phyloP scores from a whole-genome alignment of 2,797 vertebrate species.

The Astyanax mexicanus region DNA sequence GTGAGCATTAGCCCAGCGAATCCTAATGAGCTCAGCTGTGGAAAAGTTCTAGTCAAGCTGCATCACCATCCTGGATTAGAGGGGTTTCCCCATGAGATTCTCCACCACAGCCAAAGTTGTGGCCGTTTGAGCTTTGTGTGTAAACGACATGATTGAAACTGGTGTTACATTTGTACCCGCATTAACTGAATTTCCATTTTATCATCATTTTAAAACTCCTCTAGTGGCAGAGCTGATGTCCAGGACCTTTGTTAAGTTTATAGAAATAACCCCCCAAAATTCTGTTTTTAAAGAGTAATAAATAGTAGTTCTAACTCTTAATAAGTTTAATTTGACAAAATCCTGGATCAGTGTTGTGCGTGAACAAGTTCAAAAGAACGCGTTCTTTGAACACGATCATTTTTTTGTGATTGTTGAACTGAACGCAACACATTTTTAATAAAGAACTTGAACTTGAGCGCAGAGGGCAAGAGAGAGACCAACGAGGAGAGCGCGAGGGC shows the following conservation, averaged over 20 bases:
- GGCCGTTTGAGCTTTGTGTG: slow-evolving; percentile 33
- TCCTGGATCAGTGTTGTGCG: too few relatives aligned
- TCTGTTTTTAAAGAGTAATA: background rate
- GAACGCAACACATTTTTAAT: too few relatives aligned
- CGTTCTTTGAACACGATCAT: too few relatives aligned
- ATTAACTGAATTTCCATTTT: slow-evolving; percentile 3
- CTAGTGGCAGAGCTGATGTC: background rate
- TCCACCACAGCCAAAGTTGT: slow-evolving; percentile 12
- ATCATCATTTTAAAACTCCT: background rate
- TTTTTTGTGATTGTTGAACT: too few relatives aligned
- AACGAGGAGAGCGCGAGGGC: too few relatives aligned
- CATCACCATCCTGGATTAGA: slow-evolving; percentile 23
- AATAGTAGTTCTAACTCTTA: too few relatives aligned
- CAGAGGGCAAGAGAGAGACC: too few relatives aligned
- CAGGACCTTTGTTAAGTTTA: background rate
- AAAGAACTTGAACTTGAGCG: too few relatives aligned
- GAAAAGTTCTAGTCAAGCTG: slow-evolving; percentile 45
- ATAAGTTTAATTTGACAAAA: too few relatives aligned
- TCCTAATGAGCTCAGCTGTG: slow-evolving; percentile 47
- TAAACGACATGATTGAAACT: background rate
- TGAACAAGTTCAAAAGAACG: too few relatives aligned
- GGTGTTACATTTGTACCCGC: slow-evolving; percentile 12
- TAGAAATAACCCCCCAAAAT: too few relatives aligned
- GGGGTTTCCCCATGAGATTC: slow-evolving; percentile 45
- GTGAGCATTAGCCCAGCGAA: slow-evolving; percentile 34